phyloP scores from a whole-genome alignment of 2,888 invertebrate genomes.

The Steinernema carpocapsae region DNA sequence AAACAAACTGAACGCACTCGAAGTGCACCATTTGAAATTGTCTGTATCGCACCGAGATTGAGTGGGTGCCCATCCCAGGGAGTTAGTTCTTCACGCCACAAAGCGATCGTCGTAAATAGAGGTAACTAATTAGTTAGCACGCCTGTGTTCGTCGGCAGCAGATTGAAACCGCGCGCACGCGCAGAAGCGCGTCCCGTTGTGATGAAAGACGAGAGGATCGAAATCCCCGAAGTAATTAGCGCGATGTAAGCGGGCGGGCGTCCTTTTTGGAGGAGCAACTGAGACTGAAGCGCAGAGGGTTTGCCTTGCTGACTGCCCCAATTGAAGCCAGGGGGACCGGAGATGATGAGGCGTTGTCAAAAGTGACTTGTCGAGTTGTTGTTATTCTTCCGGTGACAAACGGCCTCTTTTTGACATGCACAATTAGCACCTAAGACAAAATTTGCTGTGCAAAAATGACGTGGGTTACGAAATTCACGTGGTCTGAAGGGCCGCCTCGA shows the following conservation, averaged over 20 bases:
- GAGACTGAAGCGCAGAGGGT: too few species aligned
- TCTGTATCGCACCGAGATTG: not conserved
- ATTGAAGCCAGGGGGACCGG: not conserved
- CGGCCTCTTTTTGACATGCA: too few species aligned
- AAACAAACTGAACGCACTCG: too few species aligned
- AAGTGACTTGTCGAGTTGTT: too few species aligned
- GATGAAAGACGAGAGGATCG: conserved; percentile 13
- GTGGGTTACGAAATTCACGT: too few species aligned
- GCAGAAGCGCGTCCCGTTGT: not conserved
- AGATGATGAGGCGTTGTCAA: too few species aligned
- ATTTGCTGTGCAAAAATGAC: too few species aligned
- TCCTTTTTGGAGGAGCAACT: conserved; percentile 2
- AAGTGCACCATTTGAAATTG: too few species aligned
- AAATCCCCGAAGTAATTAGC: conserved; percentile 26
- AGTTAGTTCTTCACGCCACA: not conserved
- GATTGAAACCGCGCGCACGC: conserved; percentile 11
- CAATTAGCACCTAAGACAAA: too few species aligned
- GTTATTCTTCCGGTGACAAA: too few species aligned
- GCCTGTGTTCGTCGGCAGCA: not conserved
- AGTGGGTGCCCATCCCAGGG: not conserved
- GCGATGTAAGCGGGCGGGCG: not conserved
- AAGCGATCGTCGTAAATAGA: conserved; percentile 22
- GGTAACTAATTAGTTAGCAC: conserved; percentile 16
- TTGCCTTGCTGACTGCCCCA: too few species aligned
- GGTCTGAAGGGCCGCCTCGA: too few species aligned